phyloP scores from a whole-genome alignment of 2,888 invertebrate species.

The Ganaspis brasiliensis region DNA sequence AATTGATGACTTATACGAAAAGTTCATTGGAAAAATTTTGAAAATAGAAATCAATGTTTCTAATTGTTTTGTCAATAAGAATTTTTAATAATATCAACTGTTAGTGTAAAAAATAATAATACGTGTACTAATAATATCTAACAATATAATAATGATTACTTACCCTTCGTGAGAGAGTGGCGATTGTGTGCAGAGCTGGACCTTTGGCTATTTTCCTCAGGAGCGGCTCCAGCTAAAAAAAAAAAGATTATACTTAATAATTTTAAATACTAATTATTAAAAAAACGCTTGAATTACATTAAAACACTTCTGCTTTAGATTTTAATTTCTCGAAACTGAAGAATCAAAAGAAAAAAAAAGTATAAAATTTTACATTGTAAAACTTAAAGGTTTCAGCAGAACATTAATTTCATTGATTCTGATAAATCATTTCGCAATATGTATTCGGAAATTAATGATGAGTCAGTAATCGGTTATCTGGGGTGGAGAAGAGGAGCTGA shows the following conservation, averaged over 20 bases:
- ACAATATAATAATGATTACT: slow-evolving; percentile 59
- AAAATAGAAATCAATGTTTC: not conserved
- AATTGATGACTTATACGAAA: too few relatives aligned
- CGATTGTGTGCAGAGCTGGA: slow-evolving; percentile 80
- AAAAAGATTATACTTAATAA: slow-evolving; percentile 41
- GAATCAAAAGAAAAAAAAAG: too few relatives aligned
- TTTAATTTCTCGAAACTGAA: too few relatives aligned
- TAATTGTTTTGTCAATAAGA: too few relatives aligned
- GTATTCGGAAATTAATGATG: not conserved
- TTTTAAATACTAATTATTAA: not conserved
- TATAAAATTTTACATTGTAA: too few relatives aligned
- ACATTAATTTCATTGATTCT: not conserved
- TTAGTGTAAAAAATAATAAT: too few relatives aligned
- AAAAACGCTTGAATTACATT: too few relatives aligned
- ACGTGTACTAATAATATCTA: not conserved
- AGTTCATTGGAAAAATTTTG: not conserved
- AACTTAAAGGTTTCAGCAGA: too few relatives aligned
- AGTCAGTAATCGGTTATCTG: not conserved
- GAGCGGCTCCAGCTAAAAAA: slow-evolving; percentile 81
- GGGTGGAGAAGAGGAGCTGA: not conserved
- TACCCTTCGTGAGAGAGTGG: slow-evolving; percentile 80
- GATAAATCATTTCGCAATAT: not conserved
- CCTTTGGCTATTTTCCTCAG: slow-evolving; percentile 81
- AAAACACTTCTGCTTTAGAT: too few relatives aligned
- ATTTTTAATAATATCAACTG: too few relatives aligned